phyloP scores from a whole-genome alignment of 2,888 invertebrate species.

The Ormyrus nitidulus region DNA sequence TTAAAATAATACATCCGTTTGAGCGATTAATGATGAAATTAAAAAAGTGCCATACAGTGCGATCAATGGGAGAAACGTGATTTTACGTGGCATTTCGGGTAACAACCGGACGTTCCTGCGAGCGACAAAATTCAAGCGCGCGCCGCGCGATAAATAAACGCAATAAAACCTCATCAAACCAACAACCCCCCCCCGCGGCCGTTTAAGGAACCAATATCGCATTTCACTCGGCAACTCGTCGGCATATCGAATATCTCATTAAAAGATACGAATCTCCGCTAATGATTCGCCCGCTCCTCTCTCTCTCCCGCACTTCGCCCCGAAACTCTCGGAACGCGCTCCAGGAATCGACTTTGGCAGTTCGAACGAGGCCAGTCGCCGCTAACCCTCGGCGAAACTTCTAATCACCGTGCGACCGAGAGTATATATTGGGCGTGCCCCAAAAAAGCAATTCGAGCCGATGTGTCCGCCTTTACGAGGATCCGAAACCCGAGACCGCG shows the following conservation, averaged over 20 bases:
- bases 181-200: background rate
- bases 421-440: background rate
- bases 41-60: background rate
- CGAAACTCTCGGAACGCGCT: too few relatives aligned
- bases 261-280: constrained; percentile 29
- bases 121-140: background rate
- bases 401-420: background rate
- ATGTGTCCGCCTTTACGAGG: background rate
- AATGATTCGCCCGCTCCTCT: constrained; percentile 12
- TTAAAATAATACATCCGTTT: too few relatives aligned
- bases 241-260: constrained; percentile 35
- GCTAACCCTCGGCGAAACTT: background rate
- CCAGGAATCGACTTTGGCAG: background rate
- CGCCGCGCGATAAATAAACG: background rate
- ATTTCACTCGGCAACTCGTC: constrained; percentile 5
- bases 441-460: background rate
- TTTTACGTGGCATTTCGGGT: too few relatives aligned
- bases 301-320: too few relatives aligned
- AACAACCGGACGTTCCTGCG: too few relatives aligned
- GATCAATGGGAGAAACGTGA: background rate
- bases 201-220: constrained; percentile 15
- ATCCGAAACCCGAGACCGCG: background rate
- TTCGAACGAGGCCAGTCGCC: constrained; percentile 4
- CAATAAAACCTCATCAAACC: constrained; percentile 15
- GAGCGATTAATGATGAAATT: background rate